Evolutionary conservation across 92 coral and sea anemone genomes (phyloP), one percentile per base, ranked within the genome.

Genomic region (Paramuricea clavata): DNA sequence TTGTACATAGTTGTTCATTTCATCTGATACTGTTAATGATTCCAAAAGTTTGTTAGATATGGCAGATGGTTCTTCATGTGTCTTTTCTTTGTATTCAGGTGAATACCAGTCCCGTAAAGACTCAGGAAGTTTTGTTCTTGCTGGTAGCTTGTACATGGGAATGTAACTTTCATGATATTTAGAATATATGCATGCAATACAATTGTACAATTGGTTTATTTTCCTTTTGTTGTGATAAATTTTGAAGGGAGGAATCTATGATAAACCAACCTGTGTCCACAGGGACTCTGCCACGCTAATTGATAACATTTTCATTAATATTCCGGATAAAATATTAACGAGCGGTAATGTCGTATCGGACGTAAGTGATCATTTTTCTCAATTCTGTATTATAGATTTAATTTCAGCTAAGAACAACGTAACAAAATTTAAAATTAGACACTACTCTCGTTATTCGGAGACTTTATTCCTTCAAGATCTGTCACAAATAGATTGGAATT

Each of bases 91-190:
- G 26, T 56, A 8, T 16, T 16, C 26, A 21, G 64, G 64, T 56
- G 64, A 56, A 56, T 56, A 56, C 64, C 64, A 56, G 6, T 56
- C 64, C 15, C 64, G 21, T 0, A 56, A n/a, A 8, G 64, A 56
- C 23, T 56, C 26, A n/a, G 28, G 64, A 8, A 56, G 21, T 56
- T 56, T 56, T 56, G 64, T n/a, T 21, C 64, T 56, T 8, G 21
- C 64, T 21, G 64, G 64, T 17, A n/a, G 64, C 64, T 56, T 56
- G 26, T 56, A 56, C 64, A 8, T 56, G 21, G 64, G 64, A n/a
- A 56, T 56, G 64, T 2, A 56, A 17, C 9, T 17, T 23, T 56
- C 64, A 56, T 56, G 26, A 49, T 49, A 19, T 23, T 56, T n/a
- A 23, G 64, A 56, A 23, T 17, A n/a, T n/a, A 56, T 0, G 64